These are phyloP conservation scores for Caenorhabditis sp. DNA, from an alignment of 2,888 invertebrate species.

Conservation along the genomic window DNA sequence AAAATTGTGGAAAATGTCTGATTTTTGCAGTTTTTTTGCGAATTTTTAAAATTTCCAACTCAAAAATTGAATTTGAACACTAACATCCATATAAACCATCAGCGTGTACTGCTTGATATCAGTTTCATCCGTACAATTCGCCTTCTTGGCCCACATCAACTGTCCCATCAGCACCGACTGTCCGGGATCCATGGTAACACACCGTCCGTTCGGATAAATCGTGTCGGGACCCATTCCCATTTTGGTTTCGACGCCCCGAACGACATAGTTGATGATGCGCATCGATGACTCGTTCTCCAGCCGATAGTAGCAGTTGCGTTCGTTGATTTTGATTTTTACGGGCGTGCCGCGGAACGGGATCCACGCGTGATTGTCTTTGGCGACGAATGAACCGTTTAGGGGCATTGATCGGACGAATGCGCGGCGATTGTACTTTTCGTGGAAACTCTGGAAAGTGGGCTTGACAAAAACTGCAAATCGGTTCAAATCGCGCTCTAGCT, in stretches of 20 bases:
- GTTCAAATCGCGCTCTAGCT: too few relatives aligned
- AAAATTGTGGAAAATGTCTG: too few relatives aligned
- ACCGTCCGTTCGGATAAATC: conserved; percentile 9
- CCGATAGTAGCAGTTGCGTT: conserved; percentile 4
- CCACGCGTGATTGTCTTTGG: conserved; percentile 10
- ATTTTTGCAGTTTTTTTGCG: too few relatives aligned
- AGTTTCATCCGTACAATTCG: conserved; percentile 19
- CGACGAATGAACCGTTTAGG: conserved; percentile 15
- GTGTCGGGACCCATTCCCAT: conserved; percentile 16
- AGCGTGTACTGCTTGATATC: conserved; percentile 18
- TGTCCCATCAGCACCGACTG: not conserved
- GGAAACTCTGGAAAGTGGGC: not conserved
- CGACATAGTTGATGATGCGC: conserved; percentile 9
- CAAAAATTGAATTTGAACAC: not conserved
- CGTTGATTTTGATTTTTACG: conserved; percentile 7
- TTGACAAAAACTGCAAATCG: not conserved
- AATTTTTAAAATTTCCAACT: too few relatives aligned
- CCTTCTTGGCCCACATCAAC: conserved; percentile 21
- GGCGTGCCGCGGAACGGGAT: conserved; percentile 11
- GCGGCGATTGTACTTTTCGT: not conserved
- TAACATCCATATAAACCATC: conserved; percentile 20
- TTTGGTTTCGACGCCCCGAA: not conserved
- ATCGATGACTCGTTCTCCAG: not conserved
- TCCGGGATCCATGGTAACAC: conserved; percentile 1
- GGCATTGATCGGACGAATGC: not conserved